These are phyloP conservation scores for Acipenser oxyrinchus DNA, from an alignment of 2,797 vertebrate species.

Conservation along the genomic window DNA sequence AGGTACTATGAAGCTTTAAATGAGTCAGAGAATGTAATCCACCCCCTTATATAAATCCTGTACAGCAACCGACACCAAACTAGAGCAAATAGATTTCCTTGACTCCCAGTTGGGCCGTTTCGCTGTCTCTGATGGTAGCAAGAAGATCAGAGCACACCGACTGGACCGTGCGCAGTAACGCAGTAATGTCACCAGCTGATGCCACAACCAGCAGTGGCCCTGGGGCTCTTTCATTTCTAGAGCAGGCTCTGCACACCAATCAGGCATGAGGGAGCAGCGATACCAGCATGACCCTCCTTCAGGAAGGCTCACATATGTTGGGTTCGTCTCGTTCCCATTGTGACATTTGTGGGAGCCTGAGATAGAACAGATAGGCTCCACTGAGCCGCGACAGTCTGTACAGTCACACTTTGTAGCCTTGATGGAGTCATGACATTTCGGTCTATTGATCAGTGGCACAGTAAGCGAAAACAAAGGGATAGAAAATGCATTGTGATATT, in stretches of 20 bases:
- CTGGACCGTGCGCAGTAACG: constrained; percentile 35
- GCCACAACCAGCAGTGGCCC: constrained; percentile 27
- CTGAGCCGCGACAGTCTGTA: constrained; percentile 38
- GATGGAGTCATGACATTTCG: constrained; percentile 69
- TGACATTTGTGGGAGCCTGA: constrained; percentile 47
- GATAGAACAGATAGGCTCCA: constrained; percentile 47
- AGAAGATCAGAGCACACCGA: constrained; percentile 15
- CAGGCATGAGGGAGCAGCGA: constrained; percentile 23
- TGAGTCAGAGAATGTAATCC: too few relatives aligned
- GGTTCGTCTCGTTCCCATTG: constrained; percentile 37
- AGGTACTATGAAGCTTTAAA: too few relatives aligned
- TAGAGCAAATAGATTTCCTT: too few relatives aligned
- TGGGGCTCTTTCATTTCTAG: constrained; percentile 21
- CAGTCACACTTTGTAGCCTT: constrained; percentile 37
- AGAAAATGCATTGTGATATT: constrained; percentile 59
- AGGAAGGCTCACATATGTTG: constrained; percentile 40
- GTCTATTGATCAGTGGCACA: constrained; percentile 67
- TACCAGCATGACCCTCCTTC: constrained; percentile 23
- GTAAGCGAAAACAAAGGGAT: constrained; percentile 48
- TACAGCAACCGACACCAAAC: too few relatives aligned
- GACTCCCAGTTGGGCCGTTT: too few relatives aligned
- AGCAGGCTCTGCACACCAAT: constrained; percentile 21
- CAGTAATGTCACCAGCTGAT: constrained; percentile 54
- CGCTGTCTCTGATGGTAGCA: background rate
- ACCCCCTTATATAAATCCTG: too few relatives aligned